Percentiles rank a stretch among this genome's conserved stretches.
phyloP scores from a whole-genome alignment of 2,888 invertebrate species.

The Campaea margaritaria region DNA sequence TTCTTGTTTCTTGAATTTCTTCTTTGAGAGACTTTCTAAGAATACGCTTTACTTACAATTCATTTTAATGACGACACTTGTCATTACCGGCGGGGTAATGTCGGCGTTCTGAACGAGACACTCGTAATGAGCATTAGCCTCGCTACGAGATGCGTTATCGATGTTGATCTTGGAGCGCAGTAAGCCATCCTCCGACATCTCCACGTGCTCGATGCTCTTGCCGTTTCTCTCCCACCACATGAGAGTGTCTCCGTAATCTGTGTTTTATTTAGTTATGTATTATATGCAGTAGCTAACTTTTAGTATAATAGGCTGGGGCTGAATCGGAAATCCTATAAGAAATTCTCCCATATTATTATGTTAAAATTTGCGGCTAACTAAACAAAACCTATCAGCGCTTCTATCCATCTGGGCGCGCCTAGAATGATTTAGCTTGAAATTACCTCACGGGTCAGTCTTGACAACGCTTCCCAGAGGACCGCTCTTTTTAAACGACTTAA shows the following conservation, averaged over 20 bases:
- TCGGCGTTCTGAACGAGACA: conserved; percentile 72
- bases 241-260: conserved; percentile 60
- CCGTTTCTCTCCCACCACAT: conserved; percentile 72
- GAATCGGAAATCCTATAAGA: too few relatives aligned
- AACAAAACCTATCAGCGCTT: too few relatives aligned
- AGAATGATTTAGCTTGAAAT: too few relatives aligned
- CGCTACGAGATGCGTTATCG: conserved; percentile 57
- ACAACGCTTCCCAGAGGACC: too few relatives aligned
- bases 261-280: too few relatives aligned
- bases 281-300: too few relatives aligned
- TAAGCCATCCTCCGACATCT: conserved; percentile 36
- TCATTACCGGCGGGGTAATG: conserved; percentile 63
- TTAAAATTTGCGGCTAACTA: too few relatives aligned
- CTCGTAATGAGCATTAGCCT: conserved; percentile 67
- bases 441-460: too few relatives aligned
- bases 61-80: conserved; percentile 67
- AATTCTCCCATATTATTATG: too few relatives aligned
- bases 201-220: conserved; percentile 51
- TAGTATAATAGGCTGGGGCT: too few relatives aligned
- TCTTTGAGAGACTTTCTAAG: neutral
- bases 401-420: too few relatives aligned
- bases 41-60: conserved; percentile 58
- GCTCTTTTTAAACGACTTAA: too few relatives aligned
- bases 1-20: neutral
- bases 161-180: conserved; percentile 42